Percentiles rank a stretch among this genome's conserved stretches.
These are phyloP conservation scores for Cyclina sinensis DNA, from an alignment of 1,140 invertebrate species.

Conservation along the genomic window DNA sequence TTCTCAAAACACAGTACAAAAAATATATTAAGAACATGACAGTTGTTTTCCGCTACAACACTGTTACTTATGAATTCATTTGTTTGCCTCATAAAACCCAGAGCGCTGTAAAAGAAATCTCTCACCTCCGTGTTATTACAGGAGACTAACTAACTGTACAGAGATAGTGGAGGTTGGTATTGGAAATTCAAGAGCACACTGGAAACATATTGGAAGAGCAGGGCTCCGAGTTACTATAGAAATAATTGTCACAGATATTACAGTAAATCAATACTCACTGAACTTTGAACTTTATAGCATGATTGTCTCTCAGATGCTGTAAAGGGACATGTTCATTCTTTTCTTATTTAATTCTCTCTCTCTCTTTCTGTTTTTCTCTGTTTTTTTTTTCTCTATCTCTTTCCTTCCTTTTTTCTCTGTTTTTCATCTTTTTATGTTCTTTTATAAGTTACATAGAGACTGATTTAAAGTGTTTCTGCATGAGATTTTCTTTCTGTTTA, in stretches of 20 bases:
- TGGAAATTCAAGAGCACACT: slow-evolving; percentile 14
- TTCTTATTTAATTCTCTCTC: too few species aligned
- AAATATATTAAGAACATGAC: too few species aligned
- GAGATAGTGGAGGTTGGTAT: not conserved
- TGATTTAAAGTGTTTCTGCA: too few species aligned
- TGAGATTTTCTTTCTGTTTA: too few species aligned
- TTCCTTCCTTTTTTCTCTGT: too few species aligned
- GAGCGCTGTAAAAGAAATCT: not conserved
- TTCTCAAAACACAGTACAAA: not conserved
- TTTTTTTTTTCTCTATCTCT: too few species aligned
- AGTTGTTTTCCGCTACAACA: too few species aligned
- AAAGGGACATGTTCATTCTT: too few species aligned
- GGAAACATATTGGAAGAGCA: slow-evolving; percentile 18
- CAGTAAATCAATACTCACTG: slow-evolving; percentile 20
- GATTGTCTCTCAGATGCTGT: too few species aligned
- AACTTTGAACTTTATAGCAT: not conserved
- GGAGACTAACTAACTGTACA: not conserved
- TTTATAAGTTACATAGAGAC: too few species aligned
- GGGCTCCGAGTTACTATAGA: slow-evolving; percentile 20
- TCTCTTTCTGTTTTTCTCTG: too few species aligned
- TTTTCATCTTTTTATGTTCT: too few species aligned
- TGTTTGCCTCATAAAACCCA: not conserved
- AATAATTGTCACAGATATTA: slow-evolving; percentile 43
- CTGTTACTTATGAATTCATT: not conserved
- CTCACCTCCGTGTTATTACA: slow-evolving; percentile 11